phyloP scores from a whole-genome alignment of 64 coral and sea anemone genomes.

The Platygyra sinensis region DNA sequence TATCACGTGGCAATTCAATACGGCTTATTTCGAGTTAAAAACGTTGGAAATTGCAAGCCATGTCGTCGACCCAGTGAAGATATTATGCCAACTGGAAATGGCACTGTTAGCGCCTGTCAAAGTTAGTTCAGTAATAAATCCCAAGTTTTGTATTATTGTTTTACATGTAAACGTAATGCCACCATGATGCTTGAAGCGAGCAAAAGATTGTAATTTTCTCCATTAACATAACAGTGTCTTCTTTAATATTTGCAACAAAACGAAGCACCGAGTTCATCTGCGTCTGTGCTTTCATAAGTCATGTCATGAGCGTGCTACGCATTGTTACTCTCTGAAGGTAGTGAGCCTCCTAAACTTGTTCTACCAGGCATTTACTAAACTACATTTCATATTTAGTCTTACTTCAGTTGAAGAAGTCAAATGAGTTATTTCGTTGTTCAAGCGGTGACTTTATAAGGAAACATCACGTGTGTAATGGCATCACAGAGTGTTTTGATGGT shows the following conservation, averaged over 20 bases:
- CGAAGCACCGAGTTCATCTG: too few relatives aligned
- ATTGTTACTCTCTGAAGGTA: too few relatives aligned
- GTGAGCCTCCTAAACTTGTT: too few relatives aligned
- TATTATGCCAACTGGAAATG: constrained; percentile 9
- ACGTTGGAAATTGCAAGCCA: not conserved
- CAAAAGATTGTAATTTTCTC: too few relatives aligned
- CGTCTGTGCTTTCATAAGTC: too few relatives aligned
- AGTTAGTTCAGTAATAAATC: not conserved
- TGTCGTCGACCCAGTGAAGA: constrained; percentile 2
- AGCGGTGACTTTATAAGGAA: constrained; percentile 23
- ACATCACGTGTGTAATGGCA: constrained; percentile 5
- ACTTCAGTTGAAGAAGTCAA: not conserved
- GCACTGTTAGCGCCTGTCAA: constrained; percentile 16
- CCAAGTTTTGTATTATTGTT: not conserved
- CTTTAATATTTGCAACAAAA: too few relatives aligned
- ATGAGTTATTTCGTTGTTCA: constrained; percentile 6
- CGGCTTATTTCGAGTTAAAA: not conserved
- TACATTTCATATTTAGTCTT: not conserved
- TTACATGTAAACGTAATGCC: not conserved
- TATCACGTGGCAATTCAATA: constrained; percentile 24
- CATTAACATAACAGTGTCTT: too few relatives aligned
- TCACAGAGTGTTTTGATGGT: constrained; percentile 3
- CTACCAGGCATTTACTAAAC: not conserved
- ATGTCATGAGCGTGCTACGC: too few relatives aligned
- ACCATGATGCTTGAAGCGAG: too few relatives aligned